phyloP scores from a whole-genome alignment of 2,888 invertebrate species.

The Steromphala cineraria region DNA sequence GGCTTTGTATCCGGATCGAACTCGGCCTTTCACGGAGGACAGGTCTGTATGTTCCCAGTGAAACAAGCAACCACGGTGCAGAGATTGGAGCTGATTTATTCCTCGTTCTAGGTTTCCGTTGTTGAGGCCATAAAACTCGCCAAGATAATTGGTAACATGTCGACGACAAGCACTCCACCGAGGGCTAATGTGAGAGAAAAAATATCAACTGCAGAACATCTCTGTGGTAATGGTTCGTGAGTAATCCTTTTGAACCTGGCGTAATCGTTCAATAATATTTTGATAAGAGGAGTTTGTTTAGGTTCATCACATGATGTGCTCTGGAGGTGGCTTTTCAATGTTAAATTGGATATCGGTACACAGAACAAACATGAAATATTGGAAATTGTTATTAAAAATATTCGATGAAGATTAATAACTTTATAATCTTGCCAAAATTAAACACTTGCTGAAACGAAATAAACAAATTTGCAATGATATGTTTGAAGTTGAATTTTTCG shows the following conservation, averaged over 20 bases:
- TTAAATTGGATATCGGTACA: no score
- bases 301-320: no score
- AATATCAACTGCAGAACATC: not conserved
- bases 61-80: not conserved
- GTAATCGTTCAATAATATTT: no score
- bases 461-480: no score
- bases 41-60: not conserved
- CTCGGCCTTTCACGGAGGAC: not conserved
- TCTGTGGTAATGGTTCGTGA: not conserved
- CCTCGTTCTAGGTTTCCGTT: not conserved
- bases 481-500: no score
- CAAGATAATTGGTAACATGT: slow-evolving; percentile 9
- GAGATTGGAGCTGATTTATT: slow-evolving; percentile 2
- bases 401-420: no score
- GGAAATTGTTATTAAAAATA: no score
- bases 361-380: no score
- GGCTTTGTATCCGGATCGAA: not conserved
- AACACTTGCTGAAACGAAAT: no score
- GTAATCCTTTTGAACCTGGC: not conserved
- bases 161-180: not conserved
- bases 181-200: not conserved
- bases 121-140: not conserved
- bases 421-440: no score
- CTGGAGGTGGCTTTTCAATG: no score
- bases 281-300: no score